Base-by-base conservation (phyloP, 2,113 vertebrate genomes). In the Otolemur garnettii region DNA sequence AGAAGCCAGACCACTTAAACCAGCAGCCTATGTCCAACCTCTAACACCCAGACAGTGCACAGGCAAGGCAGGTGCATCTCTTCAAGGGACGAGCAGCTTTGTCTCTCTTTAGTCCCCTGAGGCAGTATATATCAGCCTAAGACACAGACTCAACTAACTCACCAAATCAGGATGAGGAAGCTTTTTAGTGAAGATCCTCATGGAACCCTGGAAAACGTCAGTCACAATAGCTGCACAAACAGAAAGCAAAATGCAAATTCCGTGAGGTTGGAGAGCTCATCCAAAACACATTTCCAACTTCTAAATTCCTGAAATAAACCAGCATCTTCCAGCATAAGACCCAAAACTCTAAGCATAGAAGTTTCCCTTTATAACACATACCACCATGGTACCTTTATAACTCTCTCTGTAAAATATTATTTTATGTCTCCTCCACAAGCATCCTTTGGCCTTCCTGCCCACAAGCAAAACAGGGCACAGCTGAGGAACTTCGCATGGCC, bases 141-240 rank as follows among this genome's bases (percentile, higher is more conserved):
- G 28, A 87, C 30, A 60, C 24, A 22, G 28, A 30, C 26, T 62
- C 28, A 15, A 81, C 5, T 24, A 13, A 96, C 99, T 98, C 89
- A 99, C 99, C 98, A 99, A 97, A 94, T 99, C 99, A 7, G 99
- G 99, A 92, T 99, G 99, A 18, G 99, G 99, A 85, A 99, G 98
- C 80, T 99, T 99, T 97, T 99, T 99, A 90, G 99, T 99, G 98
- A 99, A 99, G 96, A 99, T 99, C 85, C 99, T 98, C 99, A 99
- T 99, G 88, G 99, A 99, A 50, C 99, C 99, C 98, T 99, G 99
- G 98, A 99, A 99, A 28, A 99, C 99, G 53, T 99, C 99, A 0
- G 99, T 99, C 94, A 99, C 98, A 13, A 99, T 99, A 88, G 99
- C 99, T 99, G 94, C 1, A 84, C 75, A 91, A 77, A 98, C 18